Percentiles rank a stretch among this genome's conserved stretches.
phyloP scores from a whole-genome alignment of 2,113 vertebrate species.

The Rousettus leschenaultii region DNA sequence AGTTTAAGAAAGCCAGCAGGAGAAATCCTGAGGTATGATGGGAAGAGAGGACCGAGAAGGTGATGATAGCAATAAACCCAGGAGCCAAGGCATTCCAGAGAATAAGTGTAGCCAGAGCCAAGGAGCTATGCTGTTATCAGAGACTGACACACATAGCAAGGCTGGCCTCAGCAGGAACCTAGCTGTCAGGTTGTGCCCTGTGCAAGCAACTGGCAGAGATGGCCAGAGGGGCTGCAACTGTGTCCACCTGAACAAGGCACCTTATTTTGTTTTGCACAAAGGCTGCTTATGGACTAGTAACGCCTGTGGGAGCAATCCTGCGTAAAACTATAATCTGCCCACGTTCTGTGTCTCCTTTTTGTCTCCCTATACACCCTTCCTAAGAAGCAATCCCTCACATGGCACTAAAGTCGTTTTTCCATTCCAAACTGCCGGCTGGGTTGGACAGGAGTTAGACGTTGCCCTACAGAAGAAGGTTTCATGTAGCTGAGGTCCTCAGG shows the following conservation, averaged over 20 bases:
- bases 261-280: not conserved
- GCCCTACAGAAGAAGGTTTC: not conserved
- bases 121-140: not conserved
- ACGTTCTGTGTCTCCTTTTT: not conserved
- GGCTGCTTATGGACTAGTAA: fast-evolving
- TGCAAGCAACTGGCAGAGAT: fast-evolving
- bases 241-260: fast-evolving
- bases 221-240: too few relatives aligned
- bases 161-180: not conserved
- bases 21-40: not conserved
- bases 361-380: not conserved
- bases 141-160: not conserved
- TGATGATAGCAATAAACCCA: fast-evolving
- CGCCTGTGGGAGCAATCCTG: not conserved
- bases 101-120: not conserved
- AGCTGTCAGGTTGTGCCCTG: not conserved
- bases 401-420: not conserved
- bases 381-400: not conserved
- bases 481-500: not conserved
- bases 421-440: not conserved
- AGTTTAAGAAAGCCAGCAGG: not conserved
- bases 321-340: not conserved
- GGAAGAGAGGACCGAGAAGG: not conserved
- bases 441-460: not conserved
- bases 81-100: not conserved